Evolutionary conservation across 2,888 invertebrate species (phyloP).

Genomic region (Escarpia spicata): DNA sequence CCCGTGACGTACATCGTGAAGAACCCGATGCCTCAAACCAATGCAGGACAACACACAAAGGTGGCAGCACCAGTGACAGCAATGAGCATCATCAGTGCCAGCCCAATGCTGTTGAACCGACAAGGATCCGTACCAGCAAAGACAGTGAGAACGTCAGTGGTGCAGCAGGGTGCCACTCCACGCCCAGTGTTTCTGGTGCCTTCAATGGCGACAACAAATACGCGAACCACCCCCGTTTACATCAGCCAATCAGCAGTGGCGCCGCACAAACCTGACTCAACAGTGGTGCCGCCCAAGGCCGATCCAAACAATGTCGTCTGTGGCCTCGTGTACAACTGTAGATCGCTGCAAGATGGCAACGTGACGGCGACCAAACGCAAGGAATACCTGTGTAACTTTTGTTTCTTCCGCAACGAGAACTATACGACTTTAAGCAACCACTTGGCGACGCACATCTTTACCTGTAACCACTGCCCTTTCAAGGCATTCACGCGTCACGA

Average conservation of each 20-base stretch:
- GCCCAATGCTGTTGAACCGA: background rate
- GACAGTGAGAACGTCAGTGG: background rate
- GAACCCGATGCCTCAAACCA: background rate
- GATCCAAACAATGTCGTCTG: background rate
- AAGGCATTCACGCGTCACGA: slow-evolving; percentile 30
- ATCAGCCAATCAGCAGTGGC: background rate
- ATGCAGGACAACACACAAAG: background rate
- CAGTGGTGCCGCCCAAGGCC: background rate
- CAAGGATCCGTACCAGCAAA: background rate
- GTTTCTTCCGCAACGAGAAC: slow-evolving; percentile 31
- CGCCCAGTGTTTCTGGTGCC: slow-evolving; percentile 7
- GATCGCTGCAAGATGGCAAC: background rate
- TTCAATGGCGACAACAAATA: background rate
- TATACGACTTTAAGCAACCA: background rate
- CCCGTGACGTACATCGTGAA: background rate
- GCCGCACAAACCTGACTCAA: background rate
- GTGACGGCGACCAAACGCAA: background rate
- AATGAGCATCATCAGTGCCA: background rate
- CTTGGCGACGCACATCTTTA: slow-evolving; percentile 33
- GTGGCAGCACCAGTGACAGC: background rate
- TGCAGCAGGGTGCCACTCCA: background rate
- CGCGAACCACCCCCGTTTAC: background rate
- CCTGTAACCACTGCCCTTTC: slow-evolving; percentile 34
- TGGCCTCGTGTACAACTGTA: background rate
- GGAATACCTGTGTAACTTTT: slow-evolving; percentile 38